A percentile compares a stretch with the other conserved stretches of the same genome.
Evolutionary conservation across 2,797 vertebrate species (phyloP).

Genomic region (Hydrophis major): DNA sequence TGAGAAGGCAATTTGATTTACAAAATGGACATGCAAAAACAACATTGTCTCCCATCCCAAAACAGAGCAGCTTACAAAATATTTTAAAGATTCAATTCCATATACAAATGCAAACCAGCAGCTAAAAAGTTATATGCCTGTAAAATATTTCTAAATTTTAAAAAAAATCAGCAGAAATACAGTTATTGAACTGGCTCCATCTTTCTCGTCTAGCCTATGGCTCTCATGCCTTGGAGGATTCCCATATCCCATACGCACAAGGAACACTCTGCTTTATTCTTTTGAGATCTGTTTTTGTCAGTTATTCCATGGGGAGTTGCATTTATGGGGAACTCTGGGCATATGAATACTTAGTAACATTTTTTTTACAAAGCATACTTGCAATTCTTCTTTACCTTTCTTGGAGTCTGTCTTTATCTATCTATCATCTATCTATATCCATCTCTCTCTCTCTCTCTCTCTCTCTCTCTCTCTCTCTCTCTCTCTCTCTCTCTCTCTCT

Average conservation of each 20-base stretch:
- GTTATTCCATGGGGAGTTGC: background rate
- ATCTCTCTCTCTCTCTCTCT: too few species aligned
- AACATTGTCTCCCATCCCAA: background rate
- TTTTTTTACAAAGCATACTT: background rate
- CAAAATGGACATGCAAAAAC: background rate
- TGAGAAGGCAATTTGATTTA: background rate
- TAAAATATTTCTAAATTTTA: background rate
- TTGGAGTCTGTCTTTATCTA: background rate
- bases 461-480: background rate
- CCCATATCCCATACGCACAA: background rate
- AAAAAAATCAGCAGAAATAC: background rate
- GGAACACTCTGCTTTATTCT: background rate
- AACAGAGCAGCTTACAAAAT: background rate
- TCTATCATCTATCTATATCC: background rate
- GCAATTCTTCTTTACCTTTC: background rate
- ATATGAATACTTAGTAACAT: background rate
- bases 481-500: too few species aligned
- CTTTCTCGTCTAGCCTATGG: background rate
- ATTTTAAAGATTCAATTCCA: background rate
- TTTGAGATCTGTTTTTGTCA: background rate
- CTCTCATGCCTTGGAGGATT: background rate
- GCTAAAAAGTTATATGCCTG: background rate
- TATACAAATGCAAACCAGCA: background rate
- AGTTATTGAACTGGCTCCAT: background rate
- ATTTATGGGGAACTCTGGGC: background rate